phyloP scores from a whole-genome alignment of 2,113 vertebrate species.

The Scatophagus argus region DNA sequence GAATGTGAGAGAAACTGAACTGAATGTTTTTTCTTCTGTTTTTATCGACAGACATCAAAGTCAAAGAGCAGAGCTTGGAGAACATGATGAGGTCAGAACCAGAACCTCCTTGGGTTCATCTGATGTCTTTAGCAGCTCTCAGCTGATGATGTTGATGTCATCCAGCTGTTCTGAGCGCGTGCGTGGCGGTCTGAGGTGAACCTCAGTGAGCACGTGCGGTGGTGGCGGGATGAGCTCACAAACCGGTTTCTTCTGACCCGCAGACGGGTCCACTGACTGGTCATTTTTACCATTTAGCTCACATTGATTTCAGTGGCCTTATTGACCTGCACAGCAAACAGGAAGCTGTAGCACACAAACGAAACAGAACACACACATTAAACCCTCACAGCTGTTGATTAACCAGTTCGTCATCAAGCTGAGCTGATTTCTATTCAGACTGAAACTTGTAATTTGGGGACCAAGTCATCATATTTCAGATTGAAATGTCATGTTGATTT shows the following conservation, averaged over 20 bases:
- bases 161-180: not conserved
- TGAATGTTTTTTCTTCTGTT: not conserved
- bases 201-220: slow-evolving; percentile 4
- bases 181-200: not conserved
- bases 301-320: too few species aligned
- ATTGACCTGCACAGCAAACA: too few species aligned
- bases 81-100: slow-evolving; percentile 94
- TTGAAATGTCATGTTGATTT: not conserved
- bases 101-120: not conserved
- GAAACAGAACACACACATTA: too few species aligned
- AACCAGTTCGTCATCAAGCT: too few species aligned
- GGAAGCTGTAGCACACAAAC: too few species aligned
- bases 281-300: too few species aligned
- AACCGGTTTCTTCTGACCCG: not conserved
- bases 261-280: too few species aligned
- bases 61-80: slow-evolving; percentile 96
- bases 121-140: not conserved
- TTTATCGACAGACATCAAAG: slow-evolving; percentile 91
- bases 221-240: not conserved
- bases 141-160: slow-evolving; percentile 29
- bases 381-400: too few species aligned
- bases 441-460: too few species aligned
- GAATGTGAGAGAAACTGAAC: not conserved
- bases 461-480: not conserved
- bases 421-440: too few species aligned